phyloP scores from a whole-genome alignment of 1,140 invertebrate genomes.

The Drosophila nigromelanica region DNA sequence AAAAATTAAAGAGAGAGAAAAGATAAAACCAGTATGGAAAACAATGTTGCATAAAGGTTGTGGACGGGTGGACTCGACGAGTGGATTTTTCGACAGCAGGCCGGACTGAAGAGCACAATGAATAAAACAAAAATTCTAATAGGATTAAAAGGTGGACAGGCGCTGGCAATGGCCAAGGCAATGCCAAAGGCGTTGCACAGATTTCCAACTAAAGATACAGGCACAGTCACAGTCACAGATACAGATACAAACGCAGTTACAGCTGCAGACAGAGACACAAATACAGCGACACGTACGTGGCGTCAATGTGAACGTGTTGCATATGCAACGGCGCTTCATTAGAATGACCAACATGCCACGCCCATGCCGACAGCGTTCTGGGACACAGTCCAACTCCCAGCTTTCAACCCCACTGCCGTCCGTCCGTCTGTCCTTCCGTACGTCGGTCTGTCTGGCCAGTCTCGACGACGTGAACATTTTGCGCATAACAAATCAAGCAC shows the following conservation, averaged over 20 bases:
- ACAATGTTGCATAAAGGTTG: slow-evolving; percentile 17
- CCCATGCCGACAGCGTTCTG: slow-evolving; percentile 4
- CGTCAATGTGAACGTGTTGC: slow-evolving; percentile 75
- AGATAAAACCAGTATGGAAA: slow-evolving; percentile 12
- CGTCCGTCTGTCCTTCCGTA: neutral
- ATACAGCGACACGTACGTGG: slow-evolving; percentile 46
- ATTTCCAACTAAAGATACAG: slow-evolving; percentile 50
- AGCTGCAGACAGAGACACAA: slow-evolving; percentile 20
- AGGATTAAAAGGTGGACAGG: slow-evolving; percentile 77
- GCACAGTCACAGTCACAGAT: neutral
- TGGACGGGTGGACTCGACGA: no score
- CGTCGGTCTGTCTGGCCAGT: slow-evolving; percentile 49
- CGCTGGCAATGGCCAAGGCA: slow-evolving; percentile 55
- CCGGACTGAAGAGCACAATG: slow-evolving; percentile 55
- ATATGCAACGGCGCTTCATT: slow-evolving; percentile 78
- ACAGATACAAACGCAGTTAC: slow-evolving; percentile 6
- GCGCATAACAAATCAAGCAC: slow-evolving; percentile 80
- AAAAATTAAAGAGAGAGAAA: slow-evolving; percentile 4
- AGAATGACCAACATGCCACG: slow-evolving; percentile 75
- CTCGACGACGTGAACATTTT: slow-evolving; percentile 79
- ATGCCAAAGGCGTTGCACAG: slow-evolving; percentile 62
- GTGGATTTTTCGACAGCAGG: slow-evolving; percentile 10
- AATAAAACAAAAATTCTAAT: slow-evolving; percentile 82
- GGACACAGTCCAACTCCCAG: neutral
- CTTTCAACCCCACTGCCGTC: neutral